Base-by-base conservation (phyloP, 1,140 invertebrate species). In the Drosophila lini region DNA sequence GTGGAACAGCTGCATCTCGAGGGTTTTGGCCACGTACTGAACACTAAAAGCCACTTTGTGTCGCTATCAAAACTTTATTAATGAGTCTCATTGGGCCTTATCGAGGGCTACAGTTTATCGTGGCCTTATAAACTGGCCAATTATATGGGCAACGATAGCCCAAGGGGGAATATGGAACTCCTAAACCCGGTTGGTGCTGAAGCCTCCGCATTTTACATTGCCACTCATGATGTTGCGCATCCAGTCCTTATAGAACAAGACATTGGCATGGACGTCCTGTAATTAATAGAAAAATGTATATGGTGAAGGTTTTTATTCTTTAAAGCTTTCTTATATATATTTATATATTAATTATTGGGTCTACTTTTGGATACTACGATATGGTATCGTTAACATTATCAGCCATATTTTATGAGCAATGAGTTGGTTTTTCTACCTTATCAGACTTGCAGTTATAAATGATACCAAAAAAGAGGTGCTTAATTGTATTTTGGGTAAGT, bases 261-360 rank as follows among this genome's bases (percentile, higher is more conserved):
- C 60, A 45, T 61, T 79, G 6, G 93, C 92, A 74, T 93, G 93
- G 10, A 92, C 93, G 65, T 94, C 94, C 32, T 76, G 42, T 4
- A 42, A 19, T 10, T 15, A 0, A 45, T 5, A 0, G 4, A 6
- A 13, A n/a, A 10, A 16, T 50, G 0, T 16, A 9, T 1, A 34
- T 19, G 8, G 16, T 15, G 3, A 31, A 9, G 7, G 0, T 8
- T 50, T 16, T 19, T 19, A 16, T 10, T 19, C 22, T 22, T 22
- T 22, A 22, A 22, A 22, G 3, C 22, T 2, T 22, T 22, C 22
- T 22, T 22, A 22, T 22, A 22, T 22, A 22, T 2, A 22, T 22
- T 22, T 22, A 22, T 22, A 2, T 22, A 22, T 22, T 22, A 22
- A 22, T 22, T 22, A 9, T 3, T 31, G 15, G 15, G 13, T 9